Evolutionary conservation across 2,113 vertebrate genomes (phyloP).

Genomic region (Thalassoma bifasciatum): DNA sequence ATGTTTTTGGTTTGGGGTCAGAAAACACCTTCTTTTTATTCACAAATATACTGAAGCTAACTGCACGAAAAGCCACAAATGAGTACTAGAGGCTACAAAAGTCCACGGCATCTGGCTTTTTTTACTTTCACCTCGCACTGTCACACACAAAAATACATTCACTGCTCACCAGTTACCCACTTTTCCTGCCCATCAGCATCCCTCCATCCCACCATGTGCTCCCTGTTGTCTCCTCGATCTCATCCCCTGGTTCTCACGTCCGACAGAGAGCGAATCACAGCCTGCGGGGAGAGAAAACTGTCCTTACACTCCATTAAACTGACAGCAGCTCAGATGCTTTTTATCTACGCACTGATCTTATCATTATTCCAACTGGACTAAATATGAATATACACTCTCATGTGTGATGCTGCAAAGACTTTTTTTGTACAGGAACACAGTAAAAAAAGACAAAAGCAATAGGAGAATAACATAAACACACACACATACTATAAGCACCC

Average conservation of each 20-base stretch:
- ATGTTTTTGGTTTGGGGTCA: constrained; percentile 29
- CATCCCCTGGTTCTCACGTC: constrained; percentile 23
- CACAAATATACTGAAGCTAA: constrained; percentile 9
- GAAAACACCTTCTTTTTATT: constrained; percentile 50
- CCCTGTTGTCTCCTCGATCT: constrained; percentile 20
- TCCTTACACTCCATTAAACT: constrained; percentile 57
- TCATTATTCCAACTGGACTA: constrained; percentile 65
- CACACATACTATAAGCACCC: constrained; percentile 39
- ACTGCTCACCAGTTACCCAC: constrained; percentile 5
- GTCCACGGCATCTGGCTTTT: constrained; percentile 25
- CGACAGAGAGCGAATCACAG: constrained; percentile 38
- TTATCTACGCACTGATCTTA: constrained; percentile 60
- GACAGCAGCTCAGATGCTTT: constrained; percentile 44
- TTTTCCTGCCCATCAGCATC: constrained; percentile 13
- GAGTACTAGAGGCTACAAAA: neutral
- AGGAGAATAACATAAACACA: constrained; percentile 47
- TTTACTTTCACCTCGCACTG: neutral
- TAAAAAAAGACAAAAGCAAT: constrained; percentile 37
- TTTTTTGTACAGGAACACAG: constrained; percentile 36
- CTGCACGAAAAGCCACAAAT: constrained; percentile 38
- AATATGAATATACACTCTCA: constrained; percentile 56
- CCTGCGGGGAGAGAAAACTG: constrained; percentile 32
- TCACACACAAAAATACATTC: constrained; percentile 8
- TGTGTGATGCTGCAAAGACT: constrained; percentile 47
- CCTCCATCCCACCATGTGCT: constrained; percentile 24